Evolutionary conservation across 2,113 vertebrate species (phyloP).

Genomic region (Coptodon rendalli): DNA sequence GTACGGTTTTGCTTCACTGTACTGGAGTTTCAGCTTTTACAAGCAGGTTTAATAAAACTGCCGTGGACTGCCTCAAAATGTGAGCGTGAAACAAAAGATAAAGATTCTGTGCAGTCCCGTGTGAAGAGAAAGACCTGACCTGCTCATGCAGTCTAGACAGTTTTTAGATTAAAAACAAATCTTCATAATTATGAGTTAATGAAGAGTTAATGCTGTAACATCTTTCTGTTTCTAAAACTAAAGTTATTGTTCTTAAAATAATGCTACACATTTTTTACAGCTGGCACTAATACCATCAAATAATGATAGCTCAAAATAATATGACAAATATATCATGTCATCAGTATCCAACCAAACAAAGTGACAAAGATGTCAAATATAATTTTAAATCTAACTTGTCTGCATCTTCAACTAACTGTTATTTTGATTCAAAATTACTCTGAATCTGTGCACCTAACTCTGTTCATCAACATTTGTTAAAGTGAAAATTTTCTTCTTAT

Average conservation of each 20-base stretch:
- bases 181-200: neutral
- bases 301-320: neutral
- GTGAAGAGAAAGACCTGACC: neutral
- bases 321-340: neutral
- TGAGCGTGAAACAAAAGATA: neutral
- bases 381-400: neutral
- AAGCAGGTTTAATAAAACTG: neutral
- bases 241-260: neutral
- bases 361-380: neutral
- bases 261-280: neutral
- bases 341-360: neutral
- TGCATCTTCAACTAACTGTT: neutral
- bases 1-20: neutral
- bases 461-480: neutral
- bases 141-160: neutral
- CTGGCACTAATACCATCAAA: neutral
- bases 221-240: neutral
- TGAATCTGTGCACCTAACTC: accelerated
- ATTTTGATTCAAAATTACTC: neutral
- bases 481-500: accelerated
- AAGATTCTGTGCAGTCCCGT: neutral
- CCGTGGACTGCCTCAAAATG: accelerated
- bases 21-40: neutral
- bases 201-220: neutral
- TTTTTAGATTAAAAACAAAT: neutral